Conservation (phyloP, 2,797 vertebrate species). For the Tokudaia muenninki region DNA sequence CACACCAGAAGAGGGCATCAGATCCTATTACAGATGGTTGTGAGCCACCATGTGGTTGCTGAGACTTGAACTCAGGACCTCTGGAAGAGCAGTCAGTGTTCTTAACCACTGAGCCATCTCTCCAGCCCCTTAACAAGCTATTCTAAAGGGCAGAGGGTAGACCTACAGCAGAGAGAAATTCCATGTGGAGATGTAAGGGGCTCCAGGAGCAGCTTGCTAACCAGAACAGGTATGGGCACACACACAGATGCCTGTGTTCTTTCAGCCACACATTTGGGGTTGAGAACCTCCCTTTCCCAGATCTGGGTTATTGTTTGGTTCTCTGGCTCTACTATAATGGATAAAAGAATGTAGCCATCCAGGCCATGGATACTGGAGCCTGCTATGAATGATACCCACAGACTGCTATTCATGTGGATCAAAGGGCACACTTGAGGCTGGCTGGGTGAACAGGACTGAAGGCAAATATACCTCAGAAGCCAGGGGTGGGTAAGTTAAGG, state of each 20-base stretch:
- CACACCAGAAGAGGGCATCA: too few species aligned
- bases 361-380: background rate
- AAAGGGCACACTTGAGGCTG: background rate
- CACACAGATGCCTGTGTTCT: fast-evolving
- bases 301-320: background rate
- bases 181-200: fast-evolving
- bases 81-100: too few species aligned
- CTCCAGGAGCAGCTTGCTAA: fast-evolving
- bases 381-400: background rate
- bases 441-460: background rate
- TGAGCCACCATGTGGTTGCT: too few species aligned
- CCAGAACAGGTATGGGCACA: fast-evolving
- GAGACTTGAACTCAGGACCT: too few species aligned
- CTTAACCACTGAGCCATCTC: too few species aligned
- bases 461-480: fast-evolving
- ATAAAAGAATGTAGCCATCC: background rate
- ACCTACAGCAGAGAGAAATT: background rate
- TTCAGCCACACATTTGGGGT: fast-evolving
- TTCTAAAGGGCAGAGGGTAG: background rate
- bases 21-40: too few species aligned
- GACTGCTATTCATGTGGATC: background rate
- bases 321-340: fast-evolving
- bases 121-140: background rate
- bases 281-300: background rate
- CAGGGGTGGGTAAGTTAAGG: background rate